Conservation (phyloP, 2,888 invertebrate species). For the Ametastegia equiseti region DNA sequence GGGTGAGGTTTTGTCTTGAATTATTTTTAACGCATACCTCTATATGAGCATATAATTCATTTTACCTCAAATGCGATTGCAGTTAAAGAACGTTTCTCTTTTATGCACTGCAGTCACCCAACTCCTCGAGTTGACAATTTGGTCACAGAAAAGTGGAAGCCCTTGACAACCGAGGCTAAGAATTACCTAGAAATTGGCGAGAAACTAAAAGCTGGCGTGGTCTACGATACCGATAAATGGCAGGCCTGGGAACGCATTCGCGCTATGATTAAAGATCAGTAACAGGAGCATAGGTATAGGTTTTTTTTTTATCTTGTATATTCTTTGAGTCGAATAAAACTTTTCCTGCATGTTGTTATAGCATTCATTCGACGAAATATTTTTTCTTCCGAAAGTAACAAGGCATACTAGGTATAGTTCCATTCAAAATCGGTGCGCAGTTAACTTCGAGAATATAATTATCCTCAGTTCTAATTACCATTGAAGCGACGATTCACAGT, state of each 20-base stretch:
- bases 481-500: too few relatives aligned
- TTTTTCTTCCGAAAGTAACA: too few relatives aligned
- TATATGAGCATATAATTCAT: background rate
- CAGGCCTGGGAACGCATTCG: background rate
- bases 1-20: constrained; percentile 1
- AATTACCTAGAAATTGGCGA: constrained; percentile 23
- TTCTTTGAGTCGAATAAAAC: too few relatives aligned
- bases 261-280: background rate
- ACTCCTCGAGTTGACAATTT: constrained; percentile 30
- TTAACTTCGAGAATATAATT: too few relatives aligned
- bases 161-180: background rate
- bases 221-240: constrained; percentile 13
- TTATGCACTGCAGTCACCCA: constrained; percentile 15
- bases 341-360: too few relatives aligned
- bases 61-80: background rate
- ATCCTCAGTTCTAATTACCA: too few relatives aligned
- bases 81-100: background rate
- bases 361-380: too few relatives aligned
- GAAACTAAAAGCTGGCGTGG: background rate
- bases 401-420: too few relatives aligned
- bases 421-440: too few relatives aligned
- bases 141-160: constrained; percentile 31
- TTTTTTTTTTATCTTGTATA: too few relatives aligned
- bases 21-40: background rate
- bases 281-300: too few relatives aligned